These are phyloP conservation scores for Alcedo atthis DNA, from an alignment of 2,797 vertebrate genomes.

Conservation along the genomic window DNA sequence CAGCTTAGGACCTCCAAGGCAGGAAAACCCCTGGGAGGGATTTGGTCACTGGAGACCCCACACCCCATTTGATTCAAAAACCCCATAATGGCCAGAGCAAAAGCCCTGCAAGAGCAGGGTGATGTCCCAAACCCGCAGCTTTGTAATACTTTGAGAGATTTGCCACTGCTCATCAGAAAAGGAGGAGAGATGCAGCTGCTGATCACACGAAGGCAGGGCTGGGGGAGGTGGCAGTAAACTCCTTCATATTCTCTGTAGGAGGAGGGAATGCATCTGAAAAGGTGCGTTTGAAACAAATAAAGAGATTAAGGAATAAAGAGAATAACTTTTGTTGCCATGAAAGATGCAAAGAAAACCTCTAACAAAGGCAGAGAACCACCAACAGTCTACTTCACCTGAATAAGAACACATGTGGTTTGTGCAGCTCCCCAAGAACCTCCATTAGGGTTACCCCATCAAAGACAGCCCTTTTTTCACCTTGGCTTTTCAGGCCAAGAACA, in stretches of 20 bases:
- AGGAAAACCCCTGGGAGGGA: neutral
- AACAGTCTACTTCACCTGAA: neutral
- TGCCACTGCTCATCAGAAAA: neutral
- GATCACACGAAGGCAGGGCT: neutral
- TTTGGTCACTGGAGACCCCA: neutral
- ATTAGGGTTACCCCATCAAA: neutral
- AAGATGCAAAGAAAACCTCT: neutral
- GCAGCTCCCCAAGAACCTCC: neutral
- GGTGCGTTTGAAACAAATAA: neutral
- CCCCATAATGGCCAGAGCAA: accelerated
- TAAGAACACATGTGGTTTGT: neutral
- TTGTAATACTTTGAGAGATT: neutral
- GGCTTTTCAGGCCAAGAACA: neutral
- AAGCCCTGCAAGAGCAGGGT: neutral
- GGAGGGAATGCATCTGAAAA: neutral
- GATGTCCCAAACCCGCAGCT: neutral
- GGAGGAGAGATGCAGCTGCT: neutral
- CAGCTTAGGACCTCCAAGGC: neutral
- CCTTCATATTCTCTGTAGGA: neutral
- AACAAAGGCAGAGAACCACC: neutral
- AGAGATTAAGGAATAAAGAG: neutral
- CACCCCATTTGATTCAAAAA: accelerated
- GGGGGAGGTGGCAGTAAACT: neutral
- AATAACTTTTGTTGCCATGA: neutral
- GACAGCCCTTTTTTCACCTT: neutral